Conservation (phyloP, 2,888 invertebrate species). For the Mythimna albipuncta region DNA sequence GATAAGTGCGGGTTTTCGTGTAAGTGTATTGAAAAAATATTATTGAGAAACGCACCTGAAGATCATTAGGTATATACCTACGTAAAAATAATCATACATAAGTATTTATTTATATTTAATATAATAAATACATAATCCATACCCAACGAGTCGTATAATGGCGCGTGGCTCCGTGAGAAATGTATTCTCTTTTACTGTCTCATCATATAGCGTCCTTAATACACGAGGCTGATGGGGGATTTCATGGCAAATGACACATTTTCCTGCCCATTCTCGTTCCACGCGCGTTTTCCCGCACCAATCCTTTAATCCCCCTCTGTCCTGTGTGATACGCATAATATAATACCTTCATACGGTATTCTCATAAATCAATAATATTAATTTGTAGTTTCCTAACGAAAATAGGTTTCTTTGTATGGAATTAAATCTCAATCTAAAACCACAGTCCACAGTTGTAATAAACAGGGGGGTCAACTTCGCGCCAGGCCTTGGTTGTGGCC, state of each 20-base stretch:
- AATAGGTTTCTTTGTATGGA: not conserved
- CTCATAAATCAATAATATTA: slow-evolving; percentile 22
- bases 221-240: slow-evolving; percentile 50
- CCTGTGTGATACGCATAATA: slow-evolving; percentile 42
- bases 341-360: slow-evolving; percentile 11
- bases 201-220: slow-evolving; percentile 49
- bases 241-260: slow-evolving; percentile 52
- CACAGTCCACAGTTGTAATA: too few species aligned
- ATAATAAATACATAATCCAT: not conserved
- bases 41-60: too few species aligned
- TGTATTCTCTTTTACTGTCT: slow-evolving; percentile 55
- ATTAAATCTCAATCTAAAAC: not conserved
- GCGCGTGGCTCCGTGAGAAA: slow-evolving; percentile 30
- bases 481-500: too few species aligned
- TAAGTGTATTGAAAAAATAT: too few species aligned
- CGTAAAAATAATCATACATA: too few species aligned
- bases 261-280: slow-evolving; percentile 53
- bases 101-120: too few species aligned
- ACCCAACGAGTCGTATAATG: slow-evolving; percentile 9
- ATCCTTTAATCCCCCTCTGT: slow-evolving; percentile 47
- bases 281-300: slow-evolving; percentile 37
- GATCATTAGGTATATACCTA: too few species aligned
- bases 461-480: too few species aligned
- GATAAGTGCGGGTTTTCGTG: too few species aligned
- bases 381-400: not conserved